Evolutionary conservation across 2,888 invertebrate genomes (phyloP), one percentile per base, ranked within the genome.

Genomic region (Eupithecia vulgata): DNA sequence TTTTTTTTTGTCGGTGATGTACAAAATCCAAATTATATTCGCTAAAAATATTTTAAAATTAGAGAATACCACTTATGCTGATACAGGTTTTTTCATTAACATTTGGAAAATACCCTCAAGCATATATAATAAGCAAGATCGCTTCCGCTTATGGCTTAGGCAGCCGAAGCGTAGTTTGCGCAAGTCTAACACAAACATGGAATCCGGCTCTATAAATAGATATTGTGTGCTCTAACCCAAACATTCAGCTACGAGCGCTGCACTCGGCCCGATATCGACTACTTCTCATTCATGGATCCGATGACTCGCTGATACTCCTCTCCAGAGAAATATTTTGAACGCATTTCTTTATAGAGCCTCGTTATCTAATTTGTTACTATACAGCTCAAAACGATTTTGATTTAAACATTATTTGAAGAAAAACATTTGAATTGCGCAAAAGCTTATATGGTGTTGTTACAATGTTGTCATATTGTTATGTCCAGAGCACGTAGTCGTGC

Each of bases 171-270:
- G 59, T 76, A 73, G 77, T 79, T 79, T 79, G 77, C 72, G 71
- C 74, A 76, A 74, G 72, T 76, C 77, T 76, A 80, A 80, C 70
- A 71, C 73, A 80, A 81, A 80, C 79, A 81, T 74, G 76, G 74
- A 80, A 80, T 76, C 78, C 72, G 67, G 52, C 79, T 80, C 74
- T 76, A 78, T 80, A 80, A 80, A 81, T 79, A 77, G 74, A 72
- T 75, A 78, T 71, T 75, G 76, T 77, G 78, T 72, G 72, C 72
- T 69, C 42, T 66, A 76, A 77, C 76, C 74, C 76, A 77, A 79
- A 80, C 79, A 79, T 79, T 79, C 74, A 40, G 66, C 64, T 45
- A 68, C 70, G 65, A 66, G n/a, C 62, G 62, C 57, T 57, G 79
- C 72, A 40, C 67, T 52, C 71, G 35, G 25, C 37, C 15, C 30